Conservation (phyloP, 1,140 invertebrate species). For the Bombus cullumanus region DNA sequence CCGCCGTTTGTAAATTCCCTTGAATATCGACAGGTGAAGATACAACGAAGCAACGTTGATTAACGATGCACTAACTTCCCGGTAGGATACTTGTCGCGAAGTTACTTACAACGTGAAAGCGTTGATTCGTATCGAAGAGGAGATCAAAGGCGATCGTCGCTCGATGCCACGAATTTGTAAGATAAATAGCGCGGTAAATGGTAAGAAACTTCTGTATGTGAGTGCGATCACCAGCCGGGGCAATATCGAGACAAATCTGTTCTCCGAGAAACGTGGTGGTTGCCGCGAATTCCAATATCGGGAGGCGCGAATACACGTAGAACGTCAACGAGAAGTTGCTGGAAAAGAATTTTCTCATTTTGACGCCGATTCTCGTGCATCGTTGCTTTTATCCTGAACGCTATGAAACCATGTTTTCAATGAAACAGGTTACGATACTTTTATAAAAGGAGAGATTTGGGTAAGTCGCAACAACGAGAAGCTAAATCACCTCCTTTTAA, state of each 20-base stretch:
- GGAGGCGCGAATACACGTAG: no score
- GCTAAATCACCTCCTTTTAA: no score
- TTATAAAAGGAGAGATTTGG: no score
- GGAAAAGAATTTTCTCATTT: conserved; percentile 16
- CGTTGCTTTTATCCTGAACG: background rate
- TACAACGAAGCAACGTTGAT: background rate
- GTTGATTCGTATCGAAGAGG: background rate
- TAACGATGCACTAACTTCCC: background rate
- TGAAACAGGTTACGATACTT: background rate
- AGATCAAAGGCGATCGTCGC: background rate
- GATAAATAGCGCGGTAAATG: background rate
- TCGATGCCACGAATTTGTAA: no score
- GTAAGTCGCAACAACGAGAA: no score
- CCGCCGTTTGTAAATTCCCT: background rate
- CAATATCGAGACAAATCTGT: background rate
- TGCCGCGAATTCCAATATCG: background rate
- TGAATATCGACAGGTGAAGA: background rate
- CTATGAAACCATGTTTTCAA: background rate
- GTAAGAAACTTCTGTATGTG: background rate
- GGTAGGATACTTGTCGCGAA: background rate
- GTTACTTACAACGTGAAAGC: background rate
- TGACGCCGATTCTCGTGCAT: background rate
- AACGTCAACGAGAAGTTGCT: background rate
- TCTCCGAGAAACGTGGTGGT: background rate
- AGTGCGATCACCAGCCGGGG: background rate